phyloP scores from a whole-genome alignment of 2,797 vertebrate species.

The Coracias cyanogaster region DNA sequence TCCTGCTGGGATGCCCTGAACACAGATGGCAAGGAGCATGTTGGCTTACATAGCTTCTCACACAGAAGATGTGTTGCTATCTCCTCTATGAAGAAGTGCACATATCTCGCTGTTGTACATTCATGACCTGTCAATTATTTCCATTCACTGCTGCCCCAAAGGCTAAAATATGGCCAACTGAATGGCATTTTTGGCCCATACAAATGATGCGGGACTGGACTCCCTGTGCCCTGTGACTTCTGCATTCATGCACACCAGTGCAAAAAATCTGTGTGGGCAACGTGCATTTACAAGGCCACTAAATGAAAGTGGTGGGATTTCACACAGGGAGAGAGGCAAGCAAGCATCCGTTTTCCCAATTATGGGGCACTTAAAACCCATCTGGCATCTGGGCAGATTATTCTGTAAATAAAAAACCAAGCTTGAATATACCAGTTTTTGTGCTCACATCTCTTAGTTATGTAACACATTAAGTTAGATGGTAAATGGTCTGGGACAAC shows the following conservation, averaged over 20 bases:
- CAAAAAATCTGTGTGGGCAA: neutral
- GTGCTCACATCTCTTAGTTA: neutral
- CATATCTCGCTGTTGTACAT: accelerated
- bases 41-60: neutral
- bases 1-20: neutral
- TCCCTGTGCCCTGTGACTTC: neutral
- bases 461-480: neutral
- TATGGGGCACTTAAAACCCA: neutral
- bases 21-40: neutral
- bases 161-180: neutral
- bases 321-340: neutral
- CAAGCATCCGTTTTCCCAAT: accelerated
- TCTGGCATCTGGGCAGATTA: neutral
- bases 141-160: neutral
- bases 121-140: neutral
- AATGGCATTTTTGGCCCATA: neutral
- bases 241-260: neutral
- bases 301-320: neutral
- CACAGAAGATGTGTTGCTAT: neutral
- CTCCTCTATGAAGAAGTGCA: neutral
- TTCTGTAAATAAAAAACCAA: neutral
- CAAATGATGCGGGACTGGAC: neutral
- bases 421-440: neutral
- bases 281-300: neutral
- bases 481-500: neutral